Conservation (phyloP, 2,797 vertebrate species). For the Lacerta agilis region DNA sequence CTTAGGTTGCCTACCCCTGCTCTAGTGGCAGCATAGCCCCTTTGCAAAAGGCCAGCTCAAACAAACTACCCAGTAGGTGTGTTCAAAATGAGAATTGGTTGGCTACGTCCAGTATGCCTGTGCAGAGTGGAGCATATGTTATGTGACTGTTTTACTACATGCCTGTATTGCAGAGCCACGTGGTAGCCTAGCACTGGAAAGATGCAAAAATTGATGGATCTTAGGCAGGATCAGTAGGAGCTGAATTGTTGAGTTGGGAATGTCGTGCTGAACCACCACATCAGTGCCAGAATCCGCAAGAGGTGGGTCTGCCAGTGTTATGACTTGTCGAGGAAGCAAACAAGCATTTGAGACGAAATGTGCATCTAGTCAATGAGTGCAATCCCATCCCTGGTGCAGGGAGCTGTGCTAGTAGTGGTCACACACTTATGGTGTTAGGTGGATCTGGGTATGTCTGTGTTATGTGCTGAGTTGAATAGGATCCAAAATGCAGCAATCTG, state of each 20-base stretch:
- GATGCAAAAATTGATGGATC: neutral
- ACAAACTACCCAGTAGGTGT: too few relatives aligned
- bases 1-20: too few relatives aligned
- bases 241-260: neutral
- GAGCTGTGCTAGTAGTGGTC: neutral
- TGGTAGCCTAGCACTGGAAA: neutral
- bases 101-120: neutral
- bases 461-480: too few relatives aligned
- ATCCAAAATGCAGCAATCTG: too few relatives aligned
- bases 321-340: neutral
- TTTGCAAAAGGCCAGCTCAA: too few relatives aligned
- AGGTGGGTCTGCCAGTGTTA: neutral
- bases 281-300: too few relatives aligned
- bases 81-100: too few relatives aligned
- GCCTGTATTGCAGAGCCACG: neutral
- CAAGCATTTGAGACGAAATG: neutral
- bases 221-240: neutral
- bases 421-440: neutral
- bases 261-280: neutral
- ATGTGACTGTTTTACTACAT: neutral
- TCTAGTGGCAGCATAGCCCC: neutral
- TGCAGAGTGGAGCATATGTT: neutral
- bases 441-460: neutral
- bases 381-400: neutral
- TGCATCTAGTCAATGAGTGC: neutral